Evolutionary conservation across 2,797 vertebrate genomes (phyloP), one percentile per base, ranked within the genome.

Genomic region (Spheniscus humboldti): DNA sequence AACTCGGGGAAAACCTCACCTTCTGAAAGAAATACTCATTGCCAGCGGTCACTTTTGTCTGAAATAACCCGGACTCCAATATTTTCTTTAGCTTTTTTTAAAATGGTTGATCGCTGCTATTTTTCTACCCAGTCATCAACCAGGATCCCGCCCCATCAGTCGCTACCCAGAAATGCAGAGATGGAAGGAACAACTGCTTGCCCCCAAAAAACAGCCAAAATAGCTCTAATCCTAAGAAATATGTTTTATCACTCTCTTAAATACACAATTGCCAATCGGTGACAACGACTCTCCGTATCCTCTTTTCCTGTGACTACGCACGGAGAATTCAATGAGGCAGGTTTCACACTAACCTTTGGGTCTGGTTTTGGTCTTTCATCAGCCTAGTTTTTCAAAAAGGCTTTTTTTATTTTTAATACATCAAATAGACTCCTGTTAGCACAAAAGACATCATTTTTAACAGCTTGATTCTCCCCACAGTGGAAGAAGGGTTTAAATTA

Each of bases 91-190:
- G 17, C n/a, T 95, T 87, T 60, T 48, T 45, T 55, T 63, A 37
- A 43, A 91, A 64, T 2, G 4, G 4, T 43, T 63, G 68, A 74
- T 27, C 0, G 0, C 10, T 0, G 0, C 60, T 89, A 3, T 56
- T 92, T 39, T 85, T 63, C 27, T 31, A 86, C 27, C 3, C 43
- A 55, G 55, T 28, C 50, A 50, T 30, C 63, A 62, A 11, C 15
- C 7, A 6, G 57, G 28, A 78, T 52, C 24, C 25, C 0, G 0
- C 23, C 73, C n/a, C 0, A 0, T 63, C 64, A 80, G 33, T 60
- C 3, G 0, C 55, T 62, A 48, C 18, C 13, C 74, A 76, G 66
- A 88, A 96, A 88, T 5, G 18, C 18, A 67, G 57, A 67, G 53
- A 75, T 24, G 10, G 57, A 63, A 93, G 39, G 41, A 45, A 67